phyloP scores from a whole-genome alignment of 2,797 vertebrate genomes.

The Percopsis omiscomaycus region DNA sequence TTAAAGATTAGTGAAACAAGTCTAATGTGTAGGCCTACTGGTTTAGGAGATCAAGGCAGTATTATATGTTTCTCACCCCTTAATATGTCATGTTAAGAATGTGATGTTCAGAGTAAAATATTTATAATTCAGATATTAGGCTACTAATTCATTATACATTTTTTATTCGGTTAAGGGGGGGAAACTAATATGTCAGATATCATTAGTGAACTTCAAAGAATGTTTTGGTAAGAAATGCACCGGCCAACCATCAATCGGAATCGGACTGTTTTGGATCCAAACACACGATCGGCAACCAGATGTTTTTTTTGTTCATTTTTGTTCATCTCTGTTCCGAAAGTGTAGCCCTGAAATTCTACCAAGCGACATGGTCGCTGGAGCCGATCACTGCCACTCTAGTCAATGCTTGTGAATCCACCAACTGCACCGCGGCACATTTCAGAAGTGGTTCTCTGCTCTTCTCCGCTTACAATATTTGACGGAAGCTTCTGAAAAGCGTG shows the following conservation, averaged over 20 bases:
- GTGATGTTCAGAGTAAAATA: constrained; percentile 64
- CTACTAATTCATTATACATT: constrained; percentile 63
- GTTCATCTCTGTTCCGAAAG: no score
- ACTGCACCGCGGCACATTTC: no score
- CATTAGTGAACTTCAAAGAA: constrained; percentile 62
- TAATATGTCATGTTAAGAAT: constrained; percentile 59
- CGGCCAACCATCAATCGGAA: constrained; percentile 7
- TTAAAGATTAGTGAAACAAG: constrained; percentile 45
- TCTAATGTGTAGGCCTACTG: constrained; percentile 29
- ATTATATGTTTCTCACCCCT: constrained; percentile 60
- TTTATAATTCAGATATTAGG: constrained; percentile 51
- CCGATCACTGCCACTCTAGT: no score
- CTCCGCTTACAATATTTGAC: no score
- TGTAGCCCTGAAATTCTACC: no score
- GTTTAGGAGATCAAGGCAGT: constrained; percentile 57
- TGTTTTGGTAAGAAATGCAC: constrained; percentile 28
- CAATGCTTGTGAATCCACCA: no score
- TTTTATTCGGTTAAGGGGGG: constrained; percentile 49
- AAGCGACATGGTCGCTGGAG: no score
- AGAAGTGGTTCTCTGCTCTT: no score
- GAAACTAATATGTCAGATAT: constrained; percentile 62
- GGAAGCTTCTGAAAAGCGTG: no score
- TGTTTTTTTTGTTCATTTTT: no score
- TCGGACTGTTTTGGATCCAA: constrained; percentile 28
- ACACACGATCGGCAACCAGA: not conserved